Base-by-base conservation (phyloP, 1,140 invertebrate species). In the Tachypleus tridentatus region DNA sequence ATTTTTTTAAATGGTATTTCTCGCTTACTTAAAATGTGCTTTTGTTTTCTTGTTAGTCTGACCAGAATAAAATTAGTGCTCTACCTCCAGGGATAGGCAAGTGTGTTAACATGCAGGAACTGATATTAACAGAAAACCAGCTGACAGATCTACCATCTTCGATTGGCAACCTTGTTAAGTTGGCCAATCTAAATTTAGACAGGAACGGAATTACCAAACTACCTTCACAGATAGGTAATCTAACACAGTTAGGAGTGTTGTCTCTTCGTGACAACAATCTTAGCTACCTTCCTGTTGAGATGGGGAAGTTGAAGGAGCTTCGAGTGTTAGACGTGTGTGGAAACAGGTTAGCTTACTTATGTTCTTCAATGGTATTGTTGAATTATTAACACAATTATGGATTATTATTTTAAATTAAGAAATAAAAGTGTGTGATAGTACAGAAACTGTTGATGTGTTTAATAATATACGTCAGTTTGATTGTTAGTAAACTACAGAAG, bases 281-380 rank as follows among this genome's bases (percentile, higher is more conserved):
- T 52, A 87, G 89, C 60, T 86, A 86, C 75, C 80, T 99, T 72
- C 96, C 97, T 4, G 82, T 86, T 69, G 91, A 98, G 79, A 82
- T 99, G 72, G 97, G 97, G 59, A 89, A 95, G 74, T 93, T 97
- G 74, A 84, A 84, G 67, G 85, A 88, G 67, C 81, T 99, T 60
- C 93, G 97, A 77, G 97, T 99, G 4, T 80, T 99, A 63, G 96
- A 99, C 79, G 90, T 99, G 53, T 96, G 93, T 65, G 95, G 95
- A 50, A 99, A 99, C 80, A 87, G 87, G 86, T 89, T 99, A 74
- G 87, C 29, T 29, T 29, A 1, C 29, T 29, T 29, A 29, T 2
- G 29, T 29, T 29, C 29, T 29, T 29, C 29, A 29, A 2, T 29
- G 29, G 29, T 29, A 2, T 29, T 29, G 29, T 29, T 29, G 29